Conservation (phyloP, 2,113 vertebrate genomes). For the Aleadryas rufinucha region DNA sequence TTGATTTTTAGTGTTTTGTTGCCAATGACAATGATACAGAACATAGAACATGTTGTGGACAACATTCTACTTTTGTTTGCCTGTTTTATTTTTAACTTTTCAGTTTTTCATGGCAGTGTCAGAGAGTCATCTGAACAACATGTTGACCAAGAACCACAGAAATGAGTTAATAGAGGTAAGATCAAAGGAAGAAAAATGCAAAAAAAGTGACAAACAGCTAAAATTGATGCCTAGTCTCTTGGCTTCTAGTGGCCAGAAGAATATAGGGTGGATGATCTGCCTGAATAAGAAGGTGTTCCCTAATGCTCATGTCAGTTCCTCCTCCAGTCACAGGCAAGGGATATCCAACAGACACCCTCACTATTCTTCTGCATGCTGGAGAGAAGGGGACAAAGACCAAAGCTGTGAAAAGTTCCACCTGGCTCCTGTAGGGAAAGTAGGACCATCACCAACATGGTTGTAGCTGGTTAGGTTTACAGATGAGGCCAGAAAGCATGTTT, state of each 20-base stretch:
- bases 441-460: not conserved
- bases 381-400: not conserved
- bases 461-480: not conserved
- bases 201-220: not conserved
- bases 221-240: not conserved
- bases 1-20: not conserved
- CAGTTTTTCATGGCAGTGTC: not conserved
- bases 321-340: not conserved
- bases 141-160: not conserved
- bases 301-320: accelerated
- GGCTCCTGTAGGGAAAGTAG: not conserved
- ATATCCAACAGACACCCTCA: not conserved
- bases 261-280: not conserved
- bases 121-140: not conserved
- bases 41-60: not conserved
- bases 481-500: not conserved
- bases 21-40: not conserved
- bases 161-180: not conserved
- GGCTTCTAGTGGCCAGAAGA: not conserved
- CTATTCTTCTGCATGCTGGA: not conserved
- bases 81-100: not conserved
- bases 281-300: not conserved
- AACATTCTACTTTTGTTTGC: not conserved
- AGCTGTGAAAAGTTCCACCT: not conserved
- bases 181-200: not conserved